Evolutionary conservation across 2,888 invertebrate species (phyloP), one percentile per base, ranked within the genome.

Genomic region (Oscheius sp.): DNA sequence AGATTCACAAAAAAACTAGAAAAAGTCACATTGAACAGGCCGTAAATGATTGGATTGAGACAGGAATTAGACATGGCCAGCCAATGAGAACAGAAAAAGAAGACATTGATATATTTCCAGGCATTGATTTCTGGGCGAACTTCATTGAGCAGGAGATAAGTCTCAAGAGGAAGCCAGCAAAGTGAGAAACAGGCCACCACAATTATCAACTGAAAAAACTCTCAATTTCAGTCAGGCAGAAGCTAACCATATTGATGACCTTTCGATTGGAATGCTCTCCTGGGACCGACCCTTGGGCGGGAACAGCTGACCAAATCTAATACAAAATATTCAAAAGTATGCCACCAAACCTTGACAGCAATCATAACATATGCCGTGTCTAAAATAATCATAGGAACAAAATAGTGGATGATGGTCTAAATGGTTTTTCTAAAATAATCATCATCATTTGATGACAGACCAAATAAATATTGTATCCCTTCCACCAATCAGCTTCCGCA

Each of bases 21-120:
- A n/a, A n/a, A n/a, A n/a, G n/a, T 16, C 21, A 94, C 94, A 88
- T 94, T 94, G 87, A 94, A 94, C 82, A 94, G 93, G 45, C 94
- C 94, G 87, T 95, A 95, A 85, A 95, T 94, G 88, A 95, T 94
- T 0, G 94, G 94, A 89, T 95, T 95, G 89, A 93, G 93, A 89
- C 94, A 94, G 72, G 94, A 94, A 88, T 94, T 95, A 86, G 93
- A 93, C 94, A 94, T 94, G 0, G 90, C 90, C 73, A 90, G 81
- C 89, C 88, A 94, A 89, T 95, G 94, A 86, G 92, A 93, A 89
- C 93, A 93, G 89, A 95, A 94, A 92, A 93, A 95, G 74, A 94
- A 91, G 61, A 94, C 93, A 89, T 94, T 94, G 87, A 95, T 94
- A 89, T 93, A 94, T 83, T 91, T 91, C 89, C 93, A 94, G 25